Evolutionary conservation across 2,888 invertebrate species (phyloP).

Genomic region (Nineta flava): DNA sequence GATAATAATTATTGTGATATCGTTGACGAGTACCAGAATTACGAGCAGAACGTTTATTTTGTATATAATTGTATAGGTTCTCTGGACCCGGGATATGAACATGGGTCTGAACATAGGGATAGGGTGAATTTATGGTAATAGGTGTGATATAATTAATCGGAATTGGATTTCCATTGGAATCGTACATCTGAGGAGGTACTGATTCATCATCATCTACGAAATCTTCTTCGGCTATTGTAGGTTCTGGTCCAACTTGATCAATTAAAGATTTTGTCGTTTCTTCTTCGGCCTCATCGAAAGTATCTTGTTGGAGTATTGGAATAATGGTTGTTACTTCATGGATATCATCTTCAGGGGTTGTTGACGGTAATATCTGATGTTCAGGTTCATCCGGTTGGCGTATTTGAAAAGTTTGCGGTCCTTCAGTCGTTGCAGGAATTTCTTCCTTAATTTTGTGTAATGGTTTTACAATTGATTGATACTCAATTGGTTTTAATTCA

Average conservation of each 20-base stretch:
- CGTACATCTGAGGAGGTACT: background rate
- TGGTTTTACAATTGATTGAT: no score
- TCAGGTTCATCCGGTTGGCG: no score
- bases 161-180: background rate
- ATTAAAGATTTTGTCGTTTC: background rate
- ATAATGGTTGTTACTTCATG: background rate
- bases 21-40: background rate
- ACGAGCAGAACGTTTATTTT: background rate
- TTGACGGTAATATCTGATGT: no score
- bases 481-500: no score
- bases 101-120: conserved; percentile 5
- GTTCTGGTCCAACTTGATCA: background rate
- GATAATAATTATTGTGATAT: background rate
- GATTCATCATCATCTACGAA: background rate
- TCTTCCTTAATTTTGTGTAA: no score
- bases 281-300: background rate
- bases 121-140: conserved; percentile 4
- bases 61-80: background rate
- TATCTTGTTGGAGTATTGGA: background rate
- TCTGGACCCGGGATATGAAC: conserved; percentile 4
- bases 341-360: background rate
- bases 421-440: no score
- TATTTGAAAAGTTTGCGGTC: no score
- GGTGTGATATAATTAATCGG: conserved; percentile 1
- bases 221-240: background rate